Percentiles rank a stretch among this genome's conserved stretches.
These are phyloP conservation scores for Tiliacea citrago DNA, from an alignment of 2,888 invertebrate genomes.

Conservation along the genomic window DNA sequence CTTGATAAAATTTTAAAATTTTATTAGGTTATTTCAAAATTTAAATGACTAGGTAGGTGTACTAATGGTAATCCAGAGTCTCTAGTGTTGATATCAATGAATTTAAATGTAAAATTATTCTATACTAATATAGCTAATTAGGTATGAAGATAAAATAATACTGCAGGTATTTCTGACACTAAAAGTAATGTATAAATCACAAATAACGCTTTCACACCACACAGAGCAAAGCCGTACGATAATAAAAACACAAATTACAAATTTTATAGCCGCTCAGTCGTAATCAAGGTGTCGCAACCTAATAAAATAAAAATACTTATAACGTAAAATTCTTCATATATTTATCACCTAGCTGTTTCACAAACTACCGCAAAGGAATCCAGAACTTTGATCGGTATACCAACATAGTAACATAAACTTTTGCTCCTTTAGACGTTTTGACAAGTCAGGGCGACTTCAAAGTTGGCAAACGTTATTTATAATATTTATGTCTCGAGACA, in stretches of 20 bases:
- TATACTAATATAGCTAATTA: background rate
- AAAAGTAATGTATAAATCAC: slow-evolving; percentile 17
- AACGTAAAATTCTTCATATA: slow-evolving; percentile 56
- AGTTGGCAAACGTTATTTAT: slow-evolving; percentile 58
- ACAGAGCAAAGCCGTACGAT: slow-evolving; percentile 5
- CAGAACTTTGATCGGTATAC: slow-evolving; percentile 78
- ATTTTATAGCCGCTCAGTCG: slow-evolving; percentile 42
- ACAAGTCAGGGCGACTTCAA: slow-evolving; percentile 71
- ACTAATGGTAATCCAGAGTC: background rate
- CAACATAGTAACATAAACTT: slow-evolving; percentile 75
- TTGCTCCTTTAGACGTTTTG: slow-evolving; percentile 79
- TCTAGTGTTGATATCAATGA: background rate
- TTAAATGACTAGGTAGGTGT: background rate
- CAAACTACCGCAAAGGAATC: slow-evolving; percentile 60
- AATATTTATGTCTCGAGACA: slow-evolving; percentile 53
- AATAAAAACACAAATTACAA: slow-evolving; percentile 54
- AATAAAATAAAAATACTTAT: slow-evolving; percentile 50
- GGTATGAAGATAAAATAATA: background rate
- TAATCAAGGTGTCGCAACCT: slow-evolving; percentile 52
- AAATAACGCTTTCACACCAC: slow-evolving; percentile 18
- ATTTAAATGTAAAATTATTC: background rate
- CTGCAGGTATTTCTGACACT: background rate
- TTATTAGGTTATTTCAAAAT: background rate
- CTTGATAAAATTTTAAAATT: background rate
- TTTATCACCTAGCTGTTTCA: slow-evolving; percentile 59